phyloP scores from a whole-genome alignment of 2,113 vertebrate genomes.

The Rhinolophus ferrumequinum region DNA sequence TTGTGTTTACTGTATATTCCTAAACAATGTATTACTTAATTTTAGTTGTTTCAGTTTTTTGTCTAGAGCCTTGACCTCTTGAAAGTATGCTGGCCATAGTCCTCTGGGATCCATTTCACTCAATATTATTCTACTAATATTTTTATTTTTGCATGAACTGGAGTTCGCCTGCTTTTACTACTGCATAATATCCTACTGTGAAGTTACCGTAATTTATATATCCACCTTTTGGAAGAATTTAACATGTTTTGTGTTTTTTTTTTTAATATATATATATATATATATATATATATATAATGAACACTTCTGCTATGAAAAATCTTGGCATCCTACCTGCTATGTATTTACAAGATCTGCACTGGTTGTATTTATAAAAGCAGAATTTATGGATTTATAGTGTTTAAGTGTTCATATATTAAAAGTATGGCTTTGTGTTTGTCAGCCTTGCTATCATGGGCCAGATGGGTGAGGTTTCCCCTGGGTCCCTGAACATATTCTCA shows the following conservation, averaged over 20 bases:
- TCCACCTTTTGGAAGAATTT: neutral
- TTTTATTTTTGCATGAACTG: neutral
- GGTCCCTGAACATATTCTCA: neutral
- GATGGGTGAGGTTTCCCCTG: neutral
- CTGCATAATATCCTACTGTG: neutral
- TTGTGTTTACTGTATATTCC: neutral
- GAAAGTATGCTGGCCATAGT: neutral
- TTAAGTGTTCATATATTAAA: neutral
- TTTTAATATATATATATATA: neutral
- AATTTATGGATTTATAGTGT: neutral
- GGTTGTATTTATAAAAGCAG: neutral
- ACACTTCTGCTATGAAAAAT: neutral
- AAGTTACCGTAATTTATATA: neutral
- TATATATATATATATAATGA: neutral
- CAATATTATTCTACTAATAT: neutral
- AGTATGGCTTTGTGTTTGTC: neutral
- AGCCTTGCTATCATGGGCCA: neutral
- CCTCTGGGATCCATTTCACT: neutral
- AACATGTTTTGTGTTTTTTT: neutral
- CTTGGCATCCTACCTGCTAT: neutral
- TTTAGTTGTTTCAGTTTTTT: conserved; percentile 5
- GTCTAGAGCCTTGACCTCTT: neutral
- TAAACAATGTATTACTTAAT: neutral
- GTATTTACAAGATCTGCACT: neutral
- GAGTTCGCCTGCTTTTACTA: neutral